Percentiles rank a stretch among this genome's conserved stretches.
Evolutionary conservation across 35 echinoderm and acorn worm species (phyloP).

Genomic region (Diadema setosum): DNA sequence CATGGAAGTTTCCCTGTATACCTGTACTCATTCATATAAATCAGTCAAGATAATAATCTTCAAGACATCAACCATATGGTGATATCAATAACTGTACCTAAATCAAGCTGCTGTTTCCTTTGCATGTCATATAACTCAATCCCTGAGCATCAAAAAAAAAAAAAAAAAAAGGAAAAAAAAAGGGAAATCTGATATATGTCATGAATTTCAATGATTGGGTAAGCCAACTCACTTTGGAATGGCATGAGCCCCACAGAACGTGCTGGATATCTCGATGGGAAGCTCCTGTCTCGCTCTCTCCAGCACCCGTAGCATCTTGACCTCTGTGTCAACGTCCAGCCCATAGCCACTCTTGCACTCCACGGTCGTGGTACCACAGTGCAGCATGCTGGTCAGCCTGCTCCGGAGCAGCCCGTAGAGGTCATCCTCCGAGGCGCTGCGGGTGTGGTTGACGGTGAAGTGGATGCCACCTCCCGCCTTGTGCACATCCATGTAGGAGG

Average conservation of each 20-base stretch:
- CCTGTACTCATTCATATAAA: no score
- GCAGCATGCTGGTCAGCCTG: conserved; percentile 73
- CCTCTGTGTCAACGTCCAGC: conserved; percentile 73
- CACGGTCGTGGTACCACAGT: conserved; percentile 78
- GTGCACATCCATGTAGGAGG: conserved; percentile 93
- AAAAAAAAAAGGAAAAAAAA: not conserved
- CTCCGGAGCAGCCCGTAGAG: conserved; percentile 52
- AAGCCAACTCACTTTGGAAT: conserved; percentile 71
- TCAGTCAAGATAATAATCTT: no score
- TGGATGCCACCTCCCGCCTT: conserved; percentile 93
- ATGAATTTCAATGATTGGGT: no score
- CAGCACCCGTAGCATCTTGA: conserved; percentile 81
- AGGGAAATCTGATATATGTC: no score
- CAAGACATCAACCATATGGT: no score
- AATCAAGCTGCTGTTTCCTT: no score
- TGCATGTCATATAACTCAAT: not conserved
- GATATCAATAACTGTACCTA: no score
- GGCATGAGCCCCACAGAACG: conserved; percentile 94
- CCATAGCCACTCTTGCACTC: conserved; percentile 99
- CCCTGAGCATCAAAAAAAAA: not conserved
- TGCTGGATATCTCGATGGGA: conserved; percentile 94
- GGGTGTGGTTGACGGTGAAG: conserved; percentile 87
- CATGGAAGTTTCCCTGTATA: no score
- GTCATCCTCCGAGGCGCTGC: conserved; percentile 71
- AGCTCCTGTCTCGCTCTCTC: conserved; percentile 74